Evolutionary conservation across 2,888 invertebrate genomes (phyloP), one percentile per base, ranked within the genome.

Genomic region (Tinea trinotella): DNA sequence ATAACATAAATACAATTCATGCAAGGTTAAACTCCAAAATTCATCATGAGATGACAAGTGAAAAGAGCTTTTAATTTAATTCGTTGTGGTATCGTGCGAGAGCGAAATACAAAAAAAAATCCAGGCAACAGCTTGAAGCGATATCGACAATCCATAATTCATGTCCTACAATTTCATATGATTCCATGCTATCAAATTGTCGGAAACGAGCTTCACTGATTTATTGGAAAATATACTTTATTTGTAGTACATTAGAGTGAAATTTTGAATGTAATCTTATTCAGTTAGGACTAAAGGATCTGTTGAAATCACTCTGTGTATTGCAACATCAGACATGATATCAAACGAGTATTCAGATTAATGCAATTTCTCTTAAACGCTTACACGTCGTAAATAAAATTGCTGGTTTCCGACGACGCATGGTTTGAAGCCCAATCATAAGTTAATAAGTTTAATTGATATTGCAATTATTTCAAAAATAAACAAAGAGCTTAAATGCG

Each of bases 111-210:
- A 78, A 82, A 84, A 83, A 57, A 84, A 81, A 80, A 68, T 81
- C n/a, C 71, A 78, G 80, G n/a, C 77, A 82, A 84, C 85, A 85
- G 85, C 85, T 85, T 84, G 83, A 71, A 82, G 83, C 84, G 79
- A 79, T 84, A 85, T 85, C 85, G 85, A 84, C 84, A 85, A 85
- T 85, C 83, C 83, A 85, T 85, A 84, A 85, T 85, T 85, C 84
- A 85, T 85, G 85, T 83, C 81, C 74, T 74, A 84, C 84, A 85
- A 83, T 85, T 84, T 84, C 81, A 85, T 85, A 84, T 76, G 71
- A 74, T 73, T 74, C 67, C 61, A 66, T 66, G 61, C 62, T 61
- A 60, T 59, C 58, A 57, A 64, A 67, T 62, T 60, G 66, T 62
- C 67, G 63, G 71, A 76, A 69, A 62, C 67, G 9, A n/a, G 15